These are phyloP conservation scores for Sycobia sp. DNA, from an alignment of 1,140 invertebrate species.

Conservation along the genomic window DNA sequence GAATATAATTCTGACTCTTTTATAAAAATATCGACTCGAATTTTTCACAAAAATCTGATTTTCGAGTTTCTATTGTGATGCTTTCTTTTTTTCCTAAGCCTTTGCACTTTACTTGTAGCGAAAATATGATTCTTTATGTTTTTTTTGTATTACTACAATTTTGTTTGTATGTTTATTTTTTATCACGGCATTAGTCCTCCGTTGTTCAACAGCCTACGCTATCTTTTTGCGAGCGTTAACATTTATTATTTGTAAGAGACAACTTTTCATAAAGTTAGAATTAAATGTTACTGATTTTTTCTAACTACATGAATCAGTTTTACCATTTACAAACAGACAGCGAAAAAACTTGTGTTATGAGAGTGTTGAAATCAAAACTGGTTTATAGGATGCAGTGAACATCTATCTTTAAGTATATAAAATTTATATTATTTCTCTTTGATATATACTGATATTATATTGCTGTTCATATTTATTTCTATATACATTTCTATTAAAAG, in stretches of 20 bases:
- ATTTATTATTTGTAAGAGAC: neutral
- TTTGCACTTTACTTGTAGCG: slow-evolving; percentile 20
- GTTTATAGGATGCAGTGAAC: no score
- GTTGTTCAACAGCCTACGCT: neutral
- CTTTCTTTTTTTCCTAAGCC: neutral
- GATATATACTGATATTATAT: no score
- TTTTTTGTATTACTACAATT: slow-evolving; percentile 2
- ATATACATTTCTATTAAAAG: no score
- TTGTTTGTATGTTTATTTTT: slow-evolving; percentile 17
- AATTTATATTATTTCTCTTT: no score
- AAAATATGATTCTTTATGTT: slow-evolving; percentile 29
- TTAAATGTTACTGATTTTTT: no score
- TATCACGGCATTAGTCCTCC: slow-evolving; percentile 7
- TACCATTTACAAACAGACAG: no score
- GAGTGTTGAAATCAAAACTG: no score
- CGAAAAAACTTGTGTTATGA: slow-evolving; percentile 10
- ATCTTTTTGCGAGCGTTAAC: slow-evolving; percentile 9
- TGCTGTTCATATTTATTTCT: no score
- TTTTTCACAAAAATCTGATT: slow-evolving; percentile 15
- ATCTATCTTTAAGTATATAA: no score
- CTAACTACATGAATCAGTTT: no score
- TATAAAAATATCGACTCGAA: slow-evolving; percentile 28
- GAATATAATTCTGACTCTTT: slow-evolving; percentile 12
- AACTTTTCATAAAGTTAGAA: neutral
- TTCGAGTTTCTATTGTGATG: slow-evolving; percentile 5